Conservation (phyloP, 2,797 vertebrate genomes). For the Micrastur ruficollis region DNA sequence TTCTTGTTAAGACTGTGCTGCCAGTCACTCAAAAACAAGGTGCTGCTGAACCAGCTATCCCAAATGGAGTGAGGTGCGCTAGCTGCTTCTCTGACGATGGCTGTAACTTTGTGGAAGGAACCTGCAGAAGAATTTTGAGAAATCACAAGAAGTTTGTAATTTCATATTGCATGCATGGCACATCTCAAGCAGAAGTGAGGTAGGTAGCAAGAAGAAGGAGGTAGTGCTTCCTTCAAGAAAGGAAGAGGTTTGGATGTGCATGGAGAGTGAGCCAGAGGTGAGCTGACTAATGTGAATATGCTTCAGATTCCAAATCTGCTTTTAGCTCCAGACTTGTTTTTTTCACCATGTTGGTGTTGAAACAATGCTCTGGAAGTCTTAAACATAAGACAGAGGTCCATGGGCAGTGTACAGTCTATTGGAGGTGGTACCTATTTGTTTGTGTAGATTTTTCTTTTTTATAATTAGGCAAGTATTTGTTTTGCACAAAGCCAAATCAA, state of each 20-base stretch:
- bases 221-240: neutral
- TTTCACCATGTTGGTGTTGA: neutral
- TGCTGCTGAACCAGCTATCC: neutral
- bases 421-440: neutral
- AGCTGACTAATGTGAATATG: neutral
- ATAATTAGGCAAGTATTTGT: slow-evolving; percentile 1
- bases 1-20: neutral
- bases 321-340: neutral
- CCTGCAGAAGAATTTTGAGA: neutral
- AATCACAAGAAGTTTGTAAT: neutral
- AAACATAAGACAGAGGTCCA: neutral
- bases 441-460: neutral
- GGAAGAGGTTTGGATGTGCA: neutral
- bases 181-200: neutral
- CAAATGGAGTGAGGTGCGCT: neutral
- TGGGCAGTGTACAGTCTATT: neutral
- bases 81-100: neutral
- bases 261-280: neutral
- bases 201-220: neutral
- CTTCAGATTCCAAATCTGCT: neutral
- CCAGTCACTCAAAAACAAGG: neutral
- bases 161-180: neutral
- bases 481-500: neutral
- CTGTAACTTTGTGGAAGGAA: neutral
- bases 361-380: neutral